Evolutionary conservation across 1,140 invertebrate species (phyloP).

Genomic region (Pogonognathellus flavescens): DNA sequence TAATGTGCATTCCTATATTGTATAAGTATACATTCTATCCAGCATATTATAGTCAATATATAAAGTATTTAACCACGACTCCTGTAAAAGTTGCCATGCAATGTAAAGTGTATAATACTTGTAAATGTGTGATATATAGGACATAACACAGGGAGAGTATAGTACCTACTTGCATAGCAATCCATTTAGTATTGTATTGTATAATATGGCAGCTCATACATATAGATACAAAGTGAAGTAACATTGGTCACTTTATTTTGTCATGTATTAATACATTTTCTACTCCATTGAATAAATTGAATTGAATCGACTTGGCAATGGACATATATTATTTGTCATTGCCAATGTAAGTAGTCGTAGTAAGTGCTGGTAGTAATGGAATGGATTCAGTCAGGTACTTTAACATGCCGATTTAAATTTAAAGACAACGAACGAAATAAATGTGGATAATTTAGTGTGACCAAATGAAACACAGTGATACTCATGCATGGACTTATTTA

Average conservation of each 20-base stretch:
- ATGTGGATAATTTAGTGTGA: background rate
- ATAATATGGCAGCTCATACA: background rate
- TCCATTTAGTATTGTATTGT: too few species aligned
- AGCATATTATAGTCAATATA: too few species aligned
- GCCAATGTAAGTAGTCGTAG: background rate
- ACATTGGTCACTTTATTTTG: conserved; percentile 25
- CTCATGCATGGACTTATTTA: background rate
- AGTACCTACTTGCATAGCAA: too few species aligned
- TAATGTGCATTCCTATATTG: conserved; percentile 2
- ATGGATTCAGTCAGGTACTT: conserved; percentile 11
- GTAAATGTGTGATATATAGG: too few species aligned
- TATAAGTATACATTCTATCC: background rate
- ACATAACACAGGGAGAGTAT: too few species aligned
- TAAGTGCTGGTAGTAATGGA: background rate
- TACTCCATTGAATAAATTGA: conserved; percentile 5
- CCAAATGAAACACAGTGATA: too few species aligned
- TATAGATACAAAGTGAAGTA: background rate
- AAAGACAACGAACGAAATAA: conserved; percentile 6
- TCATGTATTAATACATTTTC: background rate
- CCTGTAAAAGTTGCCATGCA: too few species aligned
- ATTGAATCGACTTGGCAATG: conserved; percentile 33
- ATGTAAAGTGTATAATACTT: too few species aligned
- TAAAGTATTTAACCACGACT: too few species aligned
- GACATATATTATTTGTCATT: conserved; percentile 28
- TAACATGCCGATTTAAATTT: conserved; percentile 1